phyloP scores from a whole-genome alignment of 2,797 vertebrate genomes.

The Linurgus olivaceus region DNA sequence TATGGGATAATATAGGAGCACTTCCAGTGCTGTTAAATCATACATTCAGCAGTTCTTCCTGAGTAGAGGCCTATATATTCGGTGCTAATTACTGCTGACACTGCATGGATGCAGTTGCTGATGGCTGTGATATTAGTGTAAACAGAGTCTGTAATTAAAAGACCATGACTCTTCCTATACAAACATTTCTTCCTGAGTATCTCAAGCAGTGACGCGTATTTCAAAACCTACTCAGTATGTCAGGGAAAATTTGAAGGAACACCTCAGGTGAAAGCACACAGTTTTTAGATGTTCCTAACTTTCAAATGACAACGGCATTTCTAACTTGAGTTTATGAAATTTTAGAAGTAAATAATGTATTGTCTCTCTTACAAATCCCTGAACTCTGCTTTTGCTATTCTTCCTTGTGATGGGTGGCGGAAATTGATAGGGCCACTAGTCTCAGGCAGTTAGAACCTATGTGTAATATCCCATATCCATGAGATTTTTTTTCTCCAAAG shows the following conservation, averaged over 20 bases:
- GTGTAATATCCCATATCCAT: background rate
- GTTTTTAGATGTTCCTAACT: background rate
- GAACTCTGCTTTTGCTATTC: background rate
- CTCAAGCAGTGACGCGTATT: background rate
- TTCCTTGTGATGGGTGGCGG: background rate
- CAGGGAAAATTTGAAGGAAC: slow-evolving; percentile 9
- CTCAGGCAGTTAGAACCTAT: background rate
- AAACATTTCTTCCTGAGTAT: slow-evolving; percentile 44
- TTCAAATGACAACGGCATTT: background rate
- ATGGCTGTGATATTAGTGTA: slow-evolving; percentile 56
- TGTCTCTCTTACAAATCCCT: background rate
- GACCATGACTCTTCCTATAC: slow-evolving; percentile 41
- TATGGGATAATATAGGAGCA: background rate
- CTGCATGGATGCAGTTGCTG: slow-evolving; percentile 63
- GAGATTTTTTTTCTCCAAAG: background rate
- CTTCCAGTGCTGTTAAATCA: slow-evolving; percentile 36
- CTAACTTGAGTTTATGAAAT: background rate
- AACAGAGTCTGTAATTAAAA: slow-evolving; percentile 60
- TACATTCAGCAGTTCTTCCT: slow-evolving; percentile 58
- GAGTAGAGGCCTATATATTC: slow-evolving; percentile 25
- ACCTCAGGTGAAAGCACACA: background rate
- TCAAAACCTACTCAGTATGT: slow-evolving; percentile 10
- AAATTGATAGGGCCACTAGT: background rate
- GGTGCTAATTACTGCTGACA: slow-evolving; percentile 58
- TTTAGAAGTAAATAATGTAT: background rate